Base-by-base conservation (phyloP, 1,140 invertebrate species). In the Oscheius sp. region DNA sequence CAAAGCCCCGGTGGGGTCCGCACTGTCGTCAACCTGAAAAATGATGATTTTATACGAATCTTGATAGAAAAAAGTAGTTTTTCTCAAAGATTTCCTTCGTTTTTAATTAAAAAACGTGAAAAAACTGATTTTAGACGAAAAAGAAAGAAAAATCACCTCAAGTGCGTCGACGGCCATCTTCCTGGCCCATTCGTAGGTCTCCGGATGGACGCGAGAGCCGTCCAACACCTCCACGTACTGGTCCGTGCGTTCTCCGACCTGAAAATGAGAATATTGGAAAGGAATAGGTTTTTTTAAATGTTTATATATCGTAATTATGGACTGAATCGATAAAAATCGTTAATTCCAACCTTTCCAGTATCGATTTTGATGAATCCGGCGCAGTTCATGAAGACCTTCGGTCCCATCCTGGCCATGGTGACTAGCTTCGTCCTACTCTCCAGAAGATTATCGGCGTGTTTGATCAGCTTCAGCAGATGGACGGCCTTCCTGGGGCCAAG, bases 81-180 rank as follows among this genome's bases (percentile, higher is more conserved):
- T n/a, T n/a, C n/a, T n/a, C n/a, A n/a, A n/a, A n/a, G n/a, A n/a
- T n/a, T n/a, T n/a, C n/a, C n/a, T n/a, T n/a, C n/a, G n/a, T n/a
- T n/a, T n/a, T n/a, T n/a, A n/a, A n/a, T n/a, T n/a, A n/a, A n/a
- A n/a, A n/a, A n/a, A n/a, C n/a, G n/a, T n/a, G n/a, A n/a, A n/a
- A n/a, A n/a, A n/a, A n/a, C n/a, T n/a, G n/a, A n/a, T 45, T 45
- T 45, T 18, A 45, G 23, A 45, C 42, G 15, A 45, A 45, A 15
- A 15, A 15, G 42, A 45, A 15, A 23, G 23, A 45, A 7, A 26
- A 59, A n/a, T 13, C 18, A 63, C 61, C 78, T 99, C 97, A 13
- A 99, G 86, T 4, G 97, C 97, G 88, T 99, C 97, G 0, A 98
- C 94, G 2, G 96, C 97, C 95, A 99, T 99, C 87, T 99, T 99